These are phyloP conservation scores for Halictus quadricinctus DNA, from an alignment of 2,888 invertebrate species.

Conservation along the genomic window DNA sequence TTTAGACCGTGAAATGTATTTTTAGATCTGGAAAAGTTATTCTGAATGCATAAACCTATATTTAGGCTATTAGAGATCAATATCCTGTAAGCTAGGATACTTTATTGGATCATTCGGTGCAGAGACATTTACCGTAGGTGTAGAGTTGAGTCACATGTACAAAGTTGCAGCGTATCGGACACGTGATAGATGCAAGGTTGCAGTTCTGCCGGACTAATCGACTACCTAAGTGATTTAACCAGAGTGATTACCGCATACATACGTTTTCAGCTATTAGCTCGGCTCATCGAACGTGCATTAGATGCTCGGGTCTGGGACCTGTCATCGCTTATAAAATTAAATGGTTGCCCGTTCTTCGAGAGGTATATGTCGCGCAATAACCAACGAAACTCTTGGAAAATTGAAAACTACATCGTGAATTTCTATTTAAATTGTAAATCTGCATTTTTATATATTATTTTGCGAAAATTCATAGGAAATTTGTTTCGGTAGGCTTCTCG, in stretches of 20 bases:
- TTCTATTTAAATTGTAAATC: not conserved
- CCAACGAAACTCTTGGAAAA: not conserved
- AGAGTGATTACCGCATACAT: not conserved
- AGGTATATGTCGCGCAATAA: no score
- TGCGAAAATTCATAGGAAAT: not conserved
- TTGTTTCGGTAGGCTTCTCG: not conserved
- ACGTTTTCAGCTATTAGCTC: not conserved
- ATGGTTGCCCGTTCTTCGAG: not conserved
- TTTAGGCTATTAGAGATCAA: not conserved
- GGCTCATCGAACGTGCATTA: not conserved
- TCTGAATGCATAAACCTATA: not conserved
- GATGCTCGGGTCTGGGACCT: not conserved
- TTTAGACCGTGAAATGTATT: not conserved
- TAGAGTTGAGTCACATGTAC: not conserved
- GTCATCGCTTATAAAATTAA: not conserved
- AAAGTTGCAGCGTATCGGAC: not conserved
- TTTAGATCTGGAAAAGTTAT: not conserved
- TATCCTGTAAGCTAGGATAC: not conserved
- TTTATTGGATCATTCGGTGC: not conserved
- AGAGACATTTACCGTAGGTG: not conserved
- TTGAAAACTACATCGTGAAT: not conserved
- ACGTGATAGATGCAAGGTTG: conserved; percentile 3
- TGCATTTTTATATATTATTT: not conserved
- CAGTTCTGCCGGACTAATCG: not conserved
- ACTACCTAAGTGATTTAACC: not conserved